Conservation (phyloP, 2,888 invertebrate genomes). For the Aporophyla nigra region DNA sequence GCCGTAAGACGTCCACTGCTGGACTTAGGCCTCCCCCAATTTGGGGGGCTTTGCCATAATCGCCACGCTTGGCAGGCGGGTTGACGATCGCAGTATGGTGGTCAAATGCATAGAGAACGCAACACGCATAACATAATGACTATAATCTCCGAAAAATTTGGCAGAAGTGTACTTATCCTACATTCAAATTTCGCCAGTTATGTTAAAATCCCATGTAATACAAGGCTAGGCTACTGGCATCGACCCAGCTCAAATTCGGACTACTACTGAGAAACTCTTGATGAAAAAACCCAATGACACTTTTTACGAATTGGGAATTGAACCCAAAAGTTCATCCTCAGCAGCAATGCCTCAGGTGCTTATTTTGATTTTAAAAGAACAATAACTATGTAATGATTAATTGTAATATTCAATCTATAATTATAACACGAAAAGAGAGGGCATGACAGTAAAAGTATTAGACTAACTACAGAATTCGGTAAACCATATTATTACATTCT, state of each 20-base stretch:
- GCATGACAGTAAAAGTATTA: fast-evolving
- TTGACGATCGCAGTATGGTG: no score
- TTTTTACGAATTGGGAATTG: not conserved
- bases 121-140: not conserved
- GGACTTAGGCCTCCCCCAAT: no score
- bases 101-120: no score
- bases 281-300: not conserved
- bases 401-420: not conserved
- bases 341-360: not conserved
- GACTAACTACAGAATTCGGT: not conserved
- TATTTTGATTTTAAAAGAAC: not conserved
- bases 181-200: not conserved
- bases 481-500: not conserved
- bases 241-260: not conserved
- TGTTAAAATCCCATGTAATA: not conserved
- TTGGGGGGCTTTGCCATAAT: no score
- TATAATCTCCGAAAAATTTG: not conserved
- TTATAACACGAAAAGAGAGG: not conserved
- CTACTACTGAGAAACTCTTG: not conserved
- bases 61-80: no score
- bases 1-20: no score
- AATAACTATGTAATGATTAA: not conserved
- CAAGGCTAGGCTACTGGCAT: not conserved
- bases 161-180: not conserved
- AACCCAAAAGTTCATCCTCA: not conserved